Conservation (phyloP, 2,888 invertebrate species). For the Cyaniris semiargus region DNA sequence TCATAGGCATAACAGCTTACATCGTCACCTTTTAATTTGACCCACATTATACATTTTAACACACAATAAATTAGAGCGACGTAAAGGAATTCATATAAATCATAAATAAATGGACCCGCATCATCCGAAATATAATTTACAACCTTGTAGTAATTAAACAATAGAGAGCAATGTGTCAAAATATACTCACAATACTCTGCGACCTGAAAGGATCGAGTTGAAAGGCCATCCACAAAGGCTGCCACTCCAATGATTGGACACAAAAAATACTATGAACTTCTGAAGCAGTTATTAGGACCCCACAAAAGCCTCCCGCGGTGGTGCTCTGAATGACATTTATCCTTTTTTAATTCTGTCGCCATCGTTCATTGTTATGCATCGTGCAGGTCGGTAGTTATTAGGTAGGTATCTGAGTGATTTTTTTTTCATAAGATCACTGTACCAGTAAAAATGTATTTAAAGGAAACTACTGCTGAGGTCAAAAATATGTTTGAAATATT, state of each 20-base stretch:
- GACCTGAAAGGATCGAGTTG: conserved; percentile 45
- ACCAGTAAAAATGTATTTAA: too few species aligned
- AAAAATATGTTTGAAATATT: too few species aligned
- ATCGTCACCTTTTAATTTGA: neutral
- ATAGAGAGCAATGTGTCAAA: conserved; percentile 75
- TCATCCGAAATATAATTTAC: conserved; percentile 69
- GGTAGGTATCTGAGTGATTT: neutral
- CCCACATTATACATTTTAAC: conserved; percentile 20
- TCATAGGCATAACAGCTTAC: neutral
- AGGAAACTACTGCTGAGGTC: too few species aligned
- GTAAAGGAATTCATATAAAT: conserved; percentile 55
- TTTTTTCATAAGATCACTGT: neutral
- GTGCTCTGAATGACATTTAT: conserved; percentile 63
- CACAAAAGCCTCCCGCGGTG: conserved; percentile 63
- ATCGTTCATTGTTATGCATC: conserved; percentile 31
- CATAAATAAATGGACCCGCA: conserved; percentile 62
- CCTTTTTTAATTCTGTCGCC: conserved; percentile 61
- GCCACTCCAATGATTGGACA: conserved; percentile 48
- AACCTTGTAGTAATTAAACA: conserved; percentile 67
- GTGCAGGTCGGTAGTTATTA: neutral
- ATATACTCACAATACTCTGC: conserved; percentile 66
- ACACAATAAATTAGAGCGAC: neutral
- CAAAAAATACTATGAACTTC: conserved; percentile 76
- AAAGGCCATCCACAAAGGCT: conserved; percentile 45
- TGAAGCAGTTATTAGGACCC: conserved; percentile 74